phyloP scores from a whole-genome alignment of 2,797 vertebrate genomes.

The Oceanodroma leucorhoa region DNA sequence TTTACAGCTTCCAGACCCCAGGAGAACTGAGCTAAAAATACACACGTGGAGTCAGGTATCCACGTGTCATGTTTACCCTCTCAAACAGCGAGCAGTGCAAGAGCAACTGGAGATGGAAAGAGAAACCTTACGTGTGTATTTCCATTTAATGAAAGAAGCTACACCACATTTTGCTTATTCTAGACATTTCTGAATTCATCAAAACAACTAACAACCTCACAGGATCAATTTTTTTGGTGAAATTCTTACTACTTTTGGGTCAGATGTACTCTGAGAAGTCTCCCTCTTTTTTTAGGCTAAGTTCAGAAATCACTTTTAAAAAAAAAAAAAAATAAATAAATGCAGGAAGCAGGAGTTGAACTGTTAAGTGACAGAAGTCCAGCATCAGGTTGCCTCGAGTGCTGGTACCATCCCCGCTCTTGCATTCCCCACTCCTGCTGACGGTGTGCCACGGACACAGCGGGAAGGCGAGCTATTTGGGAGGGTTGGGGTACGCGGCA shows the following conservation, averaged over 20 bases:
- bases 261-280: neutral
- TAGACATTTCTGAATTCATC: neutral
- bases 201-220: neutral
- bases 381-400: neutral
- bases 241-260: neutral
- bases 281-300: neutral
- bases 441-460: accelerated
- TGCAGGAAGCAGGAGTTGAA: neutral
- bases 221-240: accelerated
- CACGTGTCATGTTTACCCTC: neutral
- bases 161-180: neutral
- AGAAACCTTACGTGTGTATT: neutral
- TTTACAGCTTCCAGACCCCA: neutral
- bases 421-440: accelerated
- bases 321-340: neutral
- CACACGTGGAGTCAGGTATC: neutral
- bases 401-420: neutral
- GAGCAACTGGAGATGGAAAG: neutral
- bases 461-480: neutral
- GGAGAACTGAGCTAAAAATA: constrained; percentile 5
- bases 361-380: neutral
- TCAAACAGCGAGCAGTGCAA: accelerated
- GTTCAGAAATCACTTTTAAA: neutral
- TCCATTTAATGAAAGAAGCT: neutral
- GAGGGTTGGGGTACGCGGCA: neutral